Base-by-base conservation (phyloP, 2,888 invertebrate genomes). In the Cephus pygmeus region DNA sequence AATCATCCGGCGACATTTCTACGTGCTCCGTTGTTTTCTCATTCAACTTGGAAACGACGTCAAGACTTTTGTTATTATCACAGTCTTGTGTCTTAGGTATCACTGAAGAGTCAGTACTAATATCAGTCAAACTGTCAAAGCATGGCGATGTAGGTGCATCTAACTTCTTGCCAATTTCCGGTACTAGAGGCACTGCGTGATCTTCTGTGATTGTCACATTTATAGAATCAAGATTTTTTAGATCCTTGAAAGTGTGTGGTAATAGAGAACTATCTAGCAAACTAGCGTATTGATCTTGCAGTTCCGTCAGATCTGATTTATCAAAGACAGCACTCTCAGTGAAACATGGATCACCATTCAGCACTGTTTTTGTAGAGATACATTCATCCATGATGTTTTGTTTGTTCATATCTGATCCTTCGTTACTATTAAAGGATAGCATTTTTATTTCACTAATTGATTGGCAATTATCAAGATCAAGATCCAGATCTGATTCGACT, bases 271-370 rank as follows among this genome's bases (percentile, higher is more conserved):
- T 84, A 4, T 77, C 83, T 11, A 83, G 73, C 12, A 84, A 76
- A 76, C 84, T 84, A 3, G 79, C 83, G 78, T 84, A 84, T 76
- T 83, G 84, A 76, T 84, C 83, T 34, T 77, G 82, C 4, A 84
- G 69, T 77, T 84, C 84, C 3, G 83, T 80, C 1, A 84, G 34
- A 78, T 84, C 84, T 30, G 84, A 84, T 76, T 83, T 84, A 68
- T 84, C 84, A 30, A 84, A 76, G 69, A 82, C 83, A 73, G 84
- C 83, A 40, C 84, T 84, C 76, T 84, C 82, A 15, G 83, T 84
- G 75, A 84, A 84, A 74, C 83, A 84, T 0, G 84, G 84, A 81
- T 84, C 84, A 68, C 84, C 84, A 76, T 83, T 84, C 0, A 84
- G 77, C 1, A 84, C 83, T 12, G 79, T 69, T n/a, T 84, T 83